These are phyloP conservation scores for Sylvicapra grimmia DNA, from an alignment of 2,113 vertebrate species.

Conservation along the genomic window DNA sequence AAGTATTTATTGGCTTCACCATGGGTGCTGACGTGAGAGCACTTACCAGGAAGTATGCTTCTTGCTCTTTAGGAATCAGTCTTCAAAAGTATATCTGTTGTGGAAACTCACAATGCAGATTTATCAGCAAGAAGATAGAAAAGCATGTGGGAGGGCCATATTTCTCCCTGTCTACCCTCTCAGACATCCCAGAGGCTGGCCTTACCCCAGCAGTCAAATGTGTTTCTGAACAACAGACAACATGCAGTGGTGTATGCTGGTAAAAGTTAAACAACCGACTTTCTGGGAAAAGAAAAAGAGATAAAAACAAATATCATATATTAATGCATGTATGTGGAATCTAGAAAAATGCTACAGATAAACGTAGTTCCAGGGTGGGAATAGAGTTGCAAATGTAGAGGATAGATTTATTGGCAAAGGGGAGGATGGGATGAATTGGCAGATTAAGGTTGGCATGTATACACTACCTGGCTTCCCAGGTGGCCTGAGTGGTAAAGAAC, in stretches of 20 bases:
- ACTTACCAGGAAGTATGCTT: neutral
- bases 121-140: constrained; percentile 9
- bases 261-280: neutral
- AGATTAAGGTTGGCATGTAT: neutral
- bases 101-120: neutral
- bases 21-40: neutral
- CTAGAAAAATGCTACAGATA: neutral
- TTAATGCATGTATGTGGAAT: neutral
- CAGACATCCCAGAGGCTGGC: neutral
- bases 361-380: neutral
- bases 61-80: neutral
- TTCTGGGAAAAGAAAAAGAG: neutral
- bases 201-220: neutral
- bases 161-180: neutral
- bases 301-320: neutral
- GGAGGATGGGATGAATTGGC: neutral
- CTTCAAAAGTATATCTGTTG: neutral
- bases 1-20: neutral
- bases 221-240: neutral
- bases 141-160: neutral
- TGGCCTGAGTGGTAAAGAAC: neutral
- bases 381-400: neutral
- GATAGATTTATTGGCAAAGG: neutral
- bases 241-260: neutral
- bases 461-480: neutral